These are phyloP conservation scores for Nannoperca australis DNA, from an alignment of 2,797 vertebrate species.

Conservation along the genomic window DNA sequence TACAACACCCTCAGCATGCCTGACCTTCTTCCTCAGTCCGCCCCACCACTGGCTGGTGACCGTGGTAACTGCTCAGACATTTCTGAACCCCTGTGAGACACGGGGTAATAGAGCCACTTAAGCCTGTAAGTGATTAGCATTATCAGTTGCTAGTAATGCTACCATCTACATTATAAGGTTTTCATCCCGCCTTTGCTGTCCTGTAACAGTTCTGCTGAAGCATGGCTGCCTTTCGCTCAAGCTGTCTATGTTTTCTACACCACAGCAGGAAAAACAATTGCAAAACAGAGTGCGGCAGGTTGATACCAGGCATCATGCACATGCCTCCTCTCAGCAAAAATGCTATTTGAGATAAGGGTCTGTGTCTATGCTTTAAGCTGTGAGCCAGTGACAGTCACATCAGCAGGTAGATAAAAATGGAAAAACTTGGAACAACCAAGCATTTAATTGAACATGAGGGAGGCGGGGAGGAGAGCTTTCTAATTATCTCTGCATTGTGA, in stretches of 20 bases:
- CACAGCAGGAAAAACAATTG: not conserved
- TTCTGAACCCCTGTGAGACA: conserved; percentile 38
- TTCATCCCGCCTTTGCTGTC: not conserved
- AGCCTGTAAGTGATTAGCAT: conserved; percentile 61
- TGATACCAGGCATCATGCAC: conserved; percentile 17
- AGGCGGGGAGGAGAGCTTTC: conserved; percentile 46
- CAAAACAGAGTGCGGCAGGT: conserved; percentile 7
- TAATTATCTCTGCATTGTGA: conserved; percentile 61
- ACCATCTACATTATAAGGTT: conserved; percentile 10
- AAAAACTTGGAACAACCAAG: conserved; percentile 44
- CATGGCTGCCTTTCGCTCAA: conserved; percentile 8
- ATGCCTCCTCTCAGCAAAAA: conserved; percentile 28
- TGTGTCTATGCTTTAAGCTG: not conserved
- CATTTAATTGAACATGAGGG: conserved; percentile 62
- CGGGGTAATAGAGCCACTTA: conserved; percentile 41
- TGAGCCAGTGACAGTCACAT: conserved; percentile 28
- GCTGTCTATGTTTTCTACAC: conserved; percentile 3
- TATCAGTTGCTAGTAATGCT: conserved; percentile 55
- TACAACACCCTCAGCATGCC: conserved; percentile 19
- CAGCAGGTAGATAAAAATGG: conserved; percentile 44
- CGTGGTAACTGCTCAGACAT: conserved; percentile 70
- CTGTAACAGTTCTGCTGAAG: conserved; percentile 12
- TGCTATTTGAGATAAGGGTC: conserved; percentile 54
- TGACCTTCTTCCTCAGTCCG: conserved; percentile 11
- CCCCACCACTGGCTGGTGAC: conserved; percentile 45